Conservation (phyloP, 2,797 vertebrate genomes). For the Platyrinchus mystaceus region DNA sequence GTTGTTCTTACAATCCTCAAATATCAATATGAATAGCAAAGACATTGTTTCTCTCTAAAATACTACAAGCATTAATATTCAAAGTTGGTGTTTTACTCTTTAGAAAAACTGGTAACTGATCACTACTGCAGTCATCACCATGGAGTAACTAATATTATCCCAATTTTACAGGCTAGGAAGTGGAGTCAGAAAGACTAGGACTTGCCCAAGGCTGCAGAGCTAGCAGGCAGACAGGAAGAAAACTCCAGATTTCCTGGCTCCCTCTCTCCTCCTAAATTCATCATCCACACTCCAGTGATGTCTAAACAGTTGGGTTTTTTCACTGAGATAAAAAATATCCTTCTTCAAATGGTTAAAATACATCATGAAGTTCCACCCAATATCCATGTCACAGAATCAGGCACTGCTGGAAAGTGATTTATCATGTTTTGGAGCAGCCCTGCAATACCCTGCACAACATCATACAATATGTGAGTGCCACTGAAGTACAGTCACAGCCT, state of each 20-base stretch:
- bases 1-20: neutral
- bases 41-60: neutral
- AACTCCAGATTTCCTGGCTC: constrained; percentile 52
- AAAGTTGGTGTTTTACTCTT: neutral
- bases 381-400: neutral
- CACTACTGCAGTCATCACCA: neutral
- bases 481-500: neutral
- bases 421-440: neutral
- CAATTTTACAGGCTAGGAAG: constrained; percentile 28
- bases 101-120: neutral
- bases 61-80: neutral
- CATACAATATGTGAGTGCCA: neutral
- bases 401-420: neutral
- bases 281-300: neutral
- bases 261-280: constrained; percentile 11
- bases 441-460: neutral
- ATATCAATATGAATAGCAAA: neutral
- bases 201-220: constrained; percentile 11
- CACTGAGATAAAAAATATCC: neutral
- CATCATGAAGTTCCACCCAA: neutral
- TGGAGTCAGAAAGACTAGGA: constrained; percentile 31
- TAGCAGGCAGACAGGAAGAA: constrained; percentile 24
- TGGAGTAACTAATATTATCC: neutral
- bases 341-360: neutral
- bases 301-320: neutral